A percentile compares a stretch with the other conserved stretches of the same genome.
Conservation (phyloP, 2,797 vertebrate species). For the Cirrhinus mrigala region DNA sequence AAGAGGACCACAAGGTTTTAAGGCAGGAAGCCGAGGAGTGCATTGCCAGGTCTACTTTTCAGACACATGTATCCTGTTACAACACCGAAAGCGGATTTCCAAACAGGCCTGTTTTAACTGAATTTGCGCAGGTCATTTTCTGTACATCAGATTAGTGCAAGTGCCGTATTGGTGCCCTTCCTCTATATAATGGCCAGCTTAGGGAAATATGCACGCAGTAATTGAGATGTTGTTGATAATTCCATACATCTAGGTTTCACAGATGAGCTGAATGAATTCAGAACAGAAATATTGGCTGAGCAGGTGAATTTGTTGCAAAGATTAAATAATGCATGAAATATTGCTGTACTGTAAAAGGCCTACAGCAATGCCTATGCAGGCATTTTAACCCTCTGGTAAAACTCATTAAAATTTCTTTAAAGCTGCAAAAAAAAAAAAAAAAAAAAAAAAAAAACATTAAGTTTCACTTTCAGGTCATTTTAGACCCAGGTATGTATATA, state of each 20-base stretch:
- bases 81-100: not conserved
- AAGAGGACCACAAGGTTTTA: conserved; percentile 3
- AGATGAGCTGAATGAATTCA: no score
- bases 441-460: no score
- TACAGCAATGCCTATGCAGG: not conserved
- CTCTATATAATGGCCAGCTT: not conserved
- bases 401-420: no score
- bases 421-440: no score
- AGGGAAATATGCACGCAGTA: not conserved
- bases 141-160: conserved; percentile 8
- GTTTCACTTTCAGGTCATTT: no score
- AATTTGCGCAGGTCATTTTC: not conserved
- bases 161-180: not conserved
- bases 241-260: not conserved
- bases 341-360: not conserved
- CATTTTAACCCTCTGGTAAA: not conserved
- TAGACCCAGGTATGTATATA: not conserved
- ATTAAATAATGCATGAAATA: not conserved
- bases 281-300: not conserved
- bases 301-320: not conserved
- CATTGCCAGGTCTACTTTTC: conserved; percentile 16
- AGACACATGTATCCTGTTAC: conserved; percentile 20
- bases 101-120: not conserved
- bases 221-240: not conserved
- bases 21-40: conserved; percentile 6